Evolutionary conservation across 1,140 invertebrate genomes (phyloP).

Genomic region (Ylistrum balloti): DNA sequence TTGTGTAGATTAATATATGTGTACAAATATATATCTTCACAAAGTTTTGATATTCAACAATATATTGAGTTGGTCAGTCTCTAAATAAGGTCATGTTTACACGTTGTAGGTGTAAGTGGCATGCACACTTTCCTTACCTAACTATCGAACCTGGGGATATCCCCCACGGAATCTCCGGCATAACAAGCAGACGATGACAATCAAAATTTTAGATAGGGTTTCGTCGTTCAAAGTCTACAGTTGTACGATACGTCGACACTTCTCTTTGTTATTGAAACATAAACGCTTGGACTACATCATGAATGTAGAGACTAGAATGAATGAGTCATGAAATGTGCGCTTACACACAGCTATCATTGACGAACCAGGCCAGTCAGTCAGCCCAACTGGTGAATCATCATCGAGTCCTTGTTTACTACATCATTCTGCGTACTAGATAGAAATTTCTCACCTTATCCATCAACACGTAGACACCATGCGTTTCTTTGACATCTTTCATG

Average conservation of each 20-base stretch:
- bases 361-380: background rate
- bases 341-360: slow-evolving; percentile 30
- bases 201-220: background rate
- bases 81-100: slow-evolving; percentile 17
- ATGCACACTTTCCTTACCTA: slow-evolving; percentile 2
- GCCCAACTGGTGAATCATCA: background rate
- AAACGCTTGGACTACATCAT: background rate
- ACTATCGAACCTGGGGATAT: background rate
- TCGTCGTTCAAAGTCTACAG: background rate
- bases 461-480: background rate
- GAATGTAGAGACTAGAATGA: background rate
- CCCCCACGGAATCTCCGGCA: background rate
- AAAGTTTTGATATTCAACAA: no score
- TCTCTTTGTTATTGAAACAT: slow-evolving; percentile 35
- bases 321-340: slow-evolving; percentile 11
- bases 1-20: no score
- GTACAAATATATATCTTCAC: no score
- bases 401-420: background rate
- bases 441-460: slow-evolving; percentile 2
- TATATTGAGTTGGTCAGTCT: background rate
- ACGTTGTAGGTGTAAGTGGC: background rate
- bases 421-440: background rate
- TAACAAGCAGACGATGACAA: background rate
- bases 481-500: slow-evolving; percentile 35
- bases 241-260: background rate